Evolutionary conservation across 2,797 vertebrate genomes (phyloP).

Genomic region (Pelochelys cantorii): DNA sequence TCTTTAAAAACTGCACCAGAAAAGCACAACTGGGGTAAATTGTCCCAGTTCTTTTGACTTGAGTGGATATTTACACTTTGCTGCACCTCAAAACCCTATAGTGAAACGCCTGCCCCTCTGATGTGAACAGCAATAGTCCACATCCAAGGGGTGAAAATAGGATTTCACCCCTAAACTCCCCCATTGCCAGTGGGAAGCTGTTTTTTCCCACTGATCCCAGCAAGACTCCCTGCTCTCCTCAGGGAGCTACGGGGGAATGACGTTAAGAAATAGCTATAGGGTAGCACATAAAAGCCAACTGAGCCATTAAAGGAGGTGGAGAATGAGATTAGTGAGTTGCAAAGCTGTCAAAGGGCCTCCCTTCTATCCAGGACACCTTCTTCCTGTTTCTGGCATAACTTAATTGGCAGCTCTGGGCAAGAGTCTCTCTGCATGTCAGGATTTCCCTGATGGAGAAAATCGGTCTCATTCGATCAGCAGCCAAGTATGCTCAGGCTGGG

Average conservation of each 20-base stretch:
- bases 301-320: conserved; percentile 37
- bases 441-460: conserved; percentile 19
- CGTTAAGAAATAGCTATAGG: conserved; percentile 45
- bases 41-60: neutral
- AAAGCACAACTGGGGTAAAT: neutral
- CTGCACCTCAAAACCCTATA: neutral
- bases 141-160: neutral
- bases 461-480: neutral
- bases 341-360: conserved; percentile 34
- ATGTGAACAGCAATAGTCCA: neutral
- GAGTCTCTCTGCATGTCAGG: conserved; percentile 1
- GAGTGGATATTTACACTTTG: neutral
- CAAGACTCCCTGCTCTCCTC: conserved; percentile 15
- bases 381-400: neutral
- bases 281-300: conserved; percentile 20
- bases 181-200: neutral
- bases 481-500: conserved; percentile 58
- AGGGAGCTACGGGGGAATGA: conserved; percentile 45
- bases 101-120: fast-evolving
- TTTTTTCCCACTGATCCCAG: conserved; percentile 66
- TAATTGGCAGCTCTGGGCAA: neutral
- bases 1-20: fast-evolving
- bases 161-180: neutral
- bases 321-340: conserved; percentile 44
- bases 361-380: neutral